phyloP scores from a whole-genome alignment of 2,888 invertebrate species.

The Tetheella fluctuosa region DNA sequence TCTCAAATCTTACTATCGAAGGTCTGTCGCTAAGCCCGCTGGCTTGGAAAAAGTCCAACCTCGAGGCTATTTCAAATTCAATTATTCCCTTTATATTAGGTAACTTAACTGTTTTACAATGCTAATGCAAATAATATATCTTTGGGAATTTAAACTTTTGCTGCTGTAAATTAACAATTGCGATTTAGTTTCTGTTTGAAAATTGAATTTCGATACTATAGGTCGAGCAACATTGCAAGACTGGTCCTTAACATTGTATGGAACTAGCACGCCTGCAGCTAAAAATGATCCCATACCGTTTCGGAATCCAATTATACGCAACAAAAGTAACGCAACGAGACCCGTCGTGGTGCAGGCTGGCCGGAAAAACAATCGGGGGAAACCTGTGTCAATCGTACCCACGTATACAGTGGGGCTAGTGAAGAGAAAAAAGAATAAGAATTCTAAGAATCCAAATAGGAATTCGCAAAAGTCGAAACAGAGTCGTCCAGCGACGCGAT shows the following conservation, averaged over 20 bases:
- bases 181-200: constrained; percentile 24
- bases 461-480: constrained; percentile 81
- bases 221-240: constrained; percentile 95
- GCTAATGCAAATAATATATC: constrained; percentile 2
- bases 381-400: constrained; percentile 66
- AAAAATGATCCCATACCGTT: constrained; percentile 86
- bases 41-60: constrained; percentile 19
- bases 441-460: constrained; percentile 80
- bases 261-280: constrained; percentile 88
- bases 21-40: constrained; percentile 33
- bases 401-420: constrained; percentile 77
- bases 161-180: neutral
- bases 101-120: constrained; percentile 7
- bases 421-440: constrained; percentile 83
- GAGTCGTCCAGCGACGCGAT: constrained; percentile 80
- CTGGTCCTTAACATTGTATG: constrained; percentile 97
- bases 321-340: constrained; percentile 71
- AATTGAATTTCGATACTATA: constrained; percentile 71
- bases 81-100: neutral
- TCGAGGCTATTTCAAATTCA: neutral
- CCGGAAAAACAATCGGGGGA: constrained; percentile 72
- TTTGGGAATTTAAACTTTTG: neutral
- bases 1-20: constrained; percentile 33
- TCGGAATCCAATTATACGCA: constrained; percentile 73
- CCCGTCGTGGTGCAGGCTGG: constrained; percentile 74